These are phyloP conservation scores for Stomatorhinus walkeri DNA, from an alignment of 2,797 vertebrate genomes.

Conservation along the genomic window DNA sequence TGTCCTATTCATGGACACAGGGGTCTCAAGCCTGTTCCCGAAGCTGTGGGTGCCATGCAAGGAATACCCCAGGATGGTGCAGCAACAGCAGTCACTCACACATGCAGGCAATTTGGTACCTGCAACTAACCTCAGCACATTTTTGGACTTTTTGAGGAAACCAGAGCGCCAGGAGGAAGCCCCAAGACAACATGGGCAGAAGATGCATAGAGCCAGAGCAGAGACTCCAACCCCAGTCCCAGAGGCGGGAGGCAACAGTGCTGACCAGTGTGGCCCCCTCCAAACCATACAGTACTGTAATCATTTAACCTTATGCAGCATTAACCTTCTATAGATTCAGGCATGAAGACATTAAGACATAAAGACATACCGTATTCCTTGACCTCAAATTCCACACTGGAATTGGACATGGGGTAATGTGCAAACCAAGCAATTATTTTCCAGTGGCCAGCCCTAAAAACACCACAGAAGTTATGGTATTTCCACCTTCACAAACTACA, in stretches of 20 bases:
- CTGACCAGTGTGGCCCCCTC: not conserved
- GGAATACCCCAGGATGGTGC: not conserved
- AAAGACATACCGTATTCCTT: conserved; percentile 49
- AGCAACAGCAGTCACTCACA: not conserved
- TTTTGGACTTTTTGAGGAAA: not conserved
- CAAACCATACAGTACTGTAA: not conserved
- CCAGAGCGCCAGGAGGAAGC: not conserved
- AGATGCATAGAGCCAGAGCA: not conserved
- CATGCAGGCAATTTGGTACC: not conserved
- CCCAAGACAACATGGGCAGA: not conserved
- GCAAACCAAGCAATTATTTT: conserved; percentile 51
- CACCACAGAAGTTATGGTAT: not conserved
- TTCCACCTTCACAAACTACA: not conserved
- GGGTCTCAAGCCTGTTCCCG: not conserved
- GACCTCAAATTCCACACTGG: conserved; percentile 54
- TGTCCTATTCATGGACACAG: not conserved
- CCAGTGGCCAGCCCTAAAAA: conserved; percentile 54
- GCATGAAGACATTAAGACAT: conserved; percentile 21
- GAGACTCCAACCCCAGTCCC: not conserved
- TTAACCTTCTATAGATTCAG: not conserved
- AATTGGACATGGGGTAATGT: conserved; percentile 42
- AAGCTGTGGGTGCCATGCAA: not conserved
- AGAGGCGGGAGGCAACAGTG: not conserved
- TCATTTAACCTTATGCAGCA: not conserved
- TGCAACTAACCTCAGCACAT: not conserved